Conservation (phyloP, 2,797 vertebrate species). For the Meda fulgida region DNA sequence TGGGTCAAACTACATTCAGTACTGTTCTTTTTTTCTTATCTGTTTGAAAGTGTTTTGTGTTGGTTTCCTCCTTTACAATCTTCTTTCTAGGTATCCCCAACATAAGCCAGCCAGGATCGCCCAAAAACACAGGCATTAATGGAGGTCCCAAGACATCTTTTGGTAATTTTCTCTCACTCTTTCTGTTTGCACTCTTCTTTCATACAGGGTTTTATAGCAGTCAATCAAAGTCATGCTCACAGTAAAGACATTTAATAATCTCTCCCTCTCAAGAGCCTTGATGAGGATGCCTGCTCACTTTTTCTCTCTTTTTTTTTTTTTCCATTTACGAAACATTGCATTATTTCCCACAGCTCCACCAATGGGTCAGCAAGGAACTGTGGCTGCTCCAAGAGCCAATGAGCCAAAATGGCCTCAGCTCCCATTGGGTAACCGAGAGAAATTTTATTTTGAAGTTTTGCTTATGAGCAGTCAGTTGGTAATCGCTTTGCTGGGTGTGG, state of each 20-base stretch:
- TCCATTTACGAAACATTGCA: slow-evolving; percentile 47
- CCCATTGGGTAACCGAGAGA: slow-evolving; percentile 70
- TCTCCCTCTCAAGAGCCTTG: slow-evolving; percentile 36
- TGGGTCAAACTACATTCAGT: neutral
- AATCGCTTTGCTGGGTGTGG: slow-evolving; percentile 65
- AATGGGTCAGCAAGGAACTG: slow-evolving; percentile 66
- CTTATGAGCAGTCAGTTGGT: slow-evolving; percentile 62
- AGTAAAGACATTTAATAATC: slow-evolving; percentile 28
- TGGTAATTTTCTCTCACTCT: slow-evolving; percentile 71
- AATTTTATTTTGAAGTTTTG: slow-evolving; percentile 55
- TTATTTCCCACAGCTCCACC: slow-evolving; percentile 75
- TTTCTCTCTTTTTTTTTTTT: slow-evolving; percentile 29
- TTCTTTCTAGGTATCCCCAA: slow-evolving; percentile 71
- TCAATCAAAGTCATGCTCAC: slow-evolving; percentile 22
- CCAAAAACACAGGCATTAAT: slow-evolving; percentile 62
- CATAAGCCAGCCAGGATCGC: slow-evolving; percentile 61
- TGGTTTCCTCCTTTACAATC: slow-evolving; percentile 38
- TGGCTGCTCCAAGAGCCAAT: slow-evolving; percentile 59
- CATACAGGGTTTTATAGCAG: slow-evolving; percentile 47
- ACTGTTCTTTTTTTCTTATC: neutral
- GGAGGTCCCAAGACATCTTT: slow-evolving; percentile 70
- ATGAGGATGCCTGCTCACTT: slow-evolving; percentile 30
- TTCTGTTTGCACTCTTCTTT: slow-evolving; percentile 14
- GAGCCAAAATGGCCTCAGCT: slow-evolving; percentile 65
- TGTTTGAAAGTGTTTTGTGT: slow-evolving; percentile 46